A percentile compares a stretch with the other conserved stretches of the same genome.
These are phyloP conservation scores for Andrena bucephala DNA, from an alignment of 2,888 invertebrate genomes.

Conservation along the genomic window DNA sequence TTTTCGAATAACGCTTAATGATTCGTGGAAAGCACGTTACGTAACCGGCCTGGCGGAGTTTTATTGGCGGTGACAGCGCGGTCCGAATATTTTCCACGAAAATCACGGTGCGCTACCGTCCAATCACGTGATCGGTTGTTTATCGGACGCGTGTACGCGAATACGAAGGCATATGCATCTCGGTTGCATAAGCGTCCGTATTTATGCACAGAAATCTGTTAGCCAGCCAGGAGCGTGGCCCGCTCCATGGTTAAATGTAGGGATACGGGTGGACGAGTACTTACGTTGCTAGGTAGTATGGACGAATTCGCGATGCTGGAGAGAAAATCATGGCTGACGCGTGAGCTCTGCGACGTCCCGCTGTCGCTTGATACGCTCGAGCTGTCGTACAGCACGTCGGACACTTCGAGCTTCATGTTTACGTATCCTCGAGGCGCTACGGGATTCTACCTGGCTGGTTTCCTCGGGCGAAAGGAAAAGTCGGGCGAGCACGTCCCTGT, in stretches of 20 bases:
- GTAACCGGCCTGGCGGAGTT: constrained; percentile 19
- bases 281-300: constrained; percentile 78
- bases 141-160: background rate
- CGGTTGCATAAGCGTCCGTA: constrained; percentile 47
- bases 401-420: constrained; percentile 88
- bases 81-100: constrained; percentile 23
- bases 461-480: constrained; percentile 41
- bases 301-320: constrained; percentile 79
- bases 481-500: background rate
- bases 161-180: background rate
- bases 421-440: constrained; percentile 24
- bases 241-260: constrained; percentile 7
- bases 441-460: constrained; percentile 7
- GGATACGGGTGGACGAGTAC: constrained; percentile 63
- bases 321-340: constrained; percentile 84
- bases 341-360: constrained; percentile 87
- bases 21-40: constrained; percentile 41
- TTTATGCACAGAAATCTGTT: constrained; percentile 28
- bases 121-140: constrained; percentile 30
- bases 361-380: constrained; percentile 88
- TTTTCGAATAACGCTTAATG: constrained; percentile 45
- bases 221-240: background rate
- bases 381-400: constrained; percentile 88
- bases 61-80: background rate
- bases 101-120: background rate